A percentile compares a stretch with the other conserved stretches of the same genome.
Conservation (phyloP, 1,140 invertebrate species). For the Schlechtendalia chinensis region DNA sequence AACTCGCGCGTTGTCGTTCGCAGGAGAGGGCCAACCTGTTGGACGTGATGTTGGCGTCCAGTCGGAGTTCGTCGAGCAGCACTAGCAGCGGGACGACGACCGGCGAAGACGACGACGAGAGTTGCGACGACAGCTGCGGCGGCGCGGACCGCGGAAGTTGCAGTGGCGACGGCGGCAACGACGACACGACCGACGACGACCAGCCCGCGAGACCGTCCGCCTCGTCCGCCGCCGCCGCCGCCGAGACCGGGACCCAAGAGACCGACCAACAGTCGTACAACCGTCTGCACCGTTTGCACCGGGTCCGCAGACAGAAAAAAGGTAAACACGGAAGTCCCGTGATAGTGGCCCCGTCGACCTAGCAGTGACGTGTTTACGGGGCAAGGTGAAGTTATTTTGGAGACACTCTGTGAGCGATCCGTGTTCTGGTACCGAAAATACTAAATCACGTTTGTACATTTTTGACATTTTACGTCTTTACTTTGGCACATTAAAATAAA, state of each 20-base stretch:
- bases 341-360: too few species aligned
- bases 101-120: constrained; percentile 57
- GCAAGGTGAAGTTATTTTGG: too few species aligned
- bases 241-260: constrained; percentile 56
- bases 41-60: constrained; percentile 73
- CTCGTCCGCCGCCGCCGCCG: constrained; percentile 51
- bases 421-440: too few species aligned
- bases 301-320: constrained; percentile 72
- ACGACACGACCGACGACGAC: constrained; percentile 52
- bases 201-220: constrained; percentile 18
- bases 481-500: too few species aligned
- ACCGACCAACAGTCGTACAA: constrained; percentile 61
- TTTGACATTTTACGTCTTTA: too few species aligned
- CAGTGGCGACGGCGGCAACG: constrained; percentile 53
- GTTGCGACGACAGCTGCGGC: constrained; percentile 51
- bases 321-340: constrained; percentile 59
- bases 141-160: constrained; percentile 56
- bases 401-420: too few species aligned
- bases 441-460: too few species aligned
- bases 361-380: too few species aligned
- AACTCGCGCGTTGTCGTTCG: constrained; percentile 6
- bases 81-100: neutral
- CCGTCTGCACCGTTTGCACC: constrained; percentile 68
- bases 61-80: constrained; percentile 67
- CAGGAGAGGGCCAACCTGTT: constrained; percentile 71